Evolutionary conservation across 1,140 invertebrate genomes (phyloP), one percentile per base, ranked within the genome.

Genomic region (Drosophila mauritiana): DNA sequence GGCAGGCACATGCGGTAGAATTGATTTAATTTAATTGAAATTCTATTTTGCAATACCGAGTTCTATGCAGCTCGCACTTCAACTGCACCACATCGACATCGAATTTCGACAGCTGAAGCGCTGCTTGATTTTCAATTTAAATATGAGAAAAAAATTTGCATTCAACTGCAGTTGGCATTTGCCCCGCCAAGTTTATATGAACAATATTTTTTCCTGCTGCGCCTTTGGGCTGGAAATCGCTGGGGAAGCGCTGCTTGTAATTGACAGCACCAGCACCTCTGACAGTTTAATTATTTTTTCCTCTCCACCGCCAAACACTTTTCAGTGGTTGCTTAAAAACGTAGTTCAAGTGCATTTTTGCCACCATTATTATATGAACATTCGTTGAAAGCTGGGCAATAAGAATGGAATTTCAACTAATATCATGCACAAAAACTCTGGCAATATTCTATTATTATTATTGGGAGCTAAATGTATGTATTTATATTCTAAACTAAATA

Each of bases 211-310:
- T 46, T 51, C 13, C 3, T 40, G 15, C 22, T 34, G 12, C 49
- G 73, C 54, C 61, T 77, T 68, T 55, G 43, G 51, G 52, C 52
- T 49, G 39, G 17, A 48, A 58, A 31, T 36, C 34, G 63, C 4
- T 34, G 36, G 12, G 49, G 17, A 34, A 48, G 46, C 34, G 40
- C 43, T 59, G 63, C 62, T 40, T 78, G 83, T 61, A 69, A 88
- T 86, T 86, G 83, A 88, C 83, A 79, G 67, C 25, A 20, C 58
- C 58, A 10, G 51, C 5, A 39, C 40, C 62, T 51, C 65, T 88
- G 83, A 83, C 83, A 89, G 79, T 88, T 88, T 89, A 89, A 88
- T 88, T 88, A 89, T 89, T 88, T 88, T 80, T 73, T 75, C 48
- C 20, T 70, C 34, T 48, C 39, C 7, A 5, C 7, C 8, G 15